Evolutionary conservation across 1,140 invertebrate species (phyloP).

Genomic region (Metopolophium dirhodum): DNA sequence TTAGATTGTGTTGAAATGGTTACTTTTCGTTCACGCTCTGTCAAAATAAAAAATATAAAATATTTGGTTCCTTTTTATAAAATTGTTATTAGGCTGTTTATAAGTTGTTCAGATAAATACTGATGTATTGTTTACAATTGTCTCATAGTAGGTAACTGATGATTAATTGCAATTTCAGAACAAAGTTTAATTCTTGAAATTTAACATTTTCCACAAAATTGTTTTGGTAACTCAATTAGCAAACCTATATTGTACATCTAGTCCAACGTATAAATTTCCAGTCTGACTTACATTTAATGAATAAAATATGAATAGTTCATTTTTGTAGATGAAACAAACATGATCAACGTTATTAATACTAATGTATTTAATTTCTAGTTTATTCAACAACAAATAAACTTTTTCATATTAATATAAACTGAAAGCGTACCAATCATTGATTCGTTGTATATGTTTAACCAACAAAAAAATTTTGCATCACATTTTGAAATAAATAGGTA

Average conservation of each 20-base stretch:
- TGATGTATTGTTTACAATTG: slow-evolving; percentile 38
- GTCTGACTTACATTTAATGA: background rate
- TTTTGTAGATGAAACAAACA: background rate
- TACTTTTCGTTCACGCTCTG: background rate
- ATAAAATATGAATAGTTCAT: background rate
- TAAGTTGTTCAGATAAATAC: slow-evolving; percentile 42
- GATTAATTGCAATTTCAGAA: background rate
- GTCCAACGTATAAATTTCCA: background rate
- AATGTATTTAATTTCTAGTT: background rate
- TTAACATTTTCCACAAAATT: background rate
- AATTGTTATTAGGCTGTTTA: slow-evolving; percentile 27
- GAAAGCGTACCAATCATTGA: background rate
- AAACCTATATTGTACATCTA: background rate
- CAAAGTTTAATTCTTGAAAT: background rate
- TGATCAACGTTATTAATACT: background rate
- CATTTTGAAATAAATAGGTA: background rate
- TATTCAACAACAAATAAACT: background rate
- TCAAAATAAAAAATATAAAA: slow-evolving; percentile 14
- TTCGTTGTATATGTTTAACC: background rate
- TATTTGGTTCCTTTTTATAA: slow-evolving; percentile 54
- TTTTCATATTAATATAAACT: background rate
- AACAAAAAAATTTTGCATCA: background rate
- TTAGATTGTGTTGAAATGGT: slow-evolving; percentile 35
- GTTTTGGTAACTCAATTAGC: background rate
- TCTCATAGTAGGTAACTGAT: background rate